phyloP scores from a whole-genome alignment of 2,888 invertebrate genomes.

The Amphiduros pacificus region DNA sequence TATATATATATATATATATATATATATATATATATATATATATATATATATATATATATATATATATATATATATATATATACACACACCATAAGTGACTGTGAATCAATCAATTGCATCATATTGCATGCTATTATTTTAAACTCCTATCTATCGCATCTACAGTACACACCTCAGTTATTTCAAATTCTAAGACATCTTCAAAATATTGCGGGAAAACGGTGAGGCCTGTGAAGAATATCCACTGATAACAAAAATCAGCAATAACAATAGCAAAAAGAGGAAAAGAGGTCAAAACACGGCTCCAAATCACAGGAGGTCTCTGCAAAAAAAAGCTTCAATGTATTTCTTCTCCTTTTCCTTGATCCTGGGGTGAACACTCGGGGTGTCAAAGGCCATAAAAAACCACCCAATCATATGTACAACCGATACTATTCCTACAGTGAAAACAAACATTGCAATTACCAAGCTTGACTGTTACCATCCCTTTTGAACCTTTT shows the following conservation, averaged over 20 bases:
- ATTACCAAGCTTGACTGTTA: too few relatives aligned
- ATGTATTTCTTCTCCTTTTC: not conserved
- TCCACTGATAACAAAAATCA: not conserved
- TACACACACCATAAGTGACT: too few relatives aligned
- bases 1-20: too few relatives aligned
- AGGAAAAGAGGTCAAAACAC: not conserved
- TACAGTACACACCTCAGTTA: not conserved
- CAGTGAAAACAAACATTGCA: not conserved
- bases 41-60: too few relatives aligned
- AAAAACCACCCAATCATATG: not conserved
- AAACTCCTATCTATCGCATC: too few relatives aligned
- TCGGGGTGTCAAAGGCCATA: not conserved
- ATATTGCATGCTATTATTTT: too few relatives aligned
- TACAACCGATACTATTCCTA: not conserved
- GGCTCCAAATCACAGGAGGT: not conserved
- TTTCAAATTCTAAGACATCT: conserved; percentile 3
- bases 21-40: too few relatives aligned
- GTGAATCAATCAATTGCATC: too few relatives aligned
- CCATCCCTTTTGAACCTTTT: too few relatives aligned
- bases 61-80: too few relatives aligned
- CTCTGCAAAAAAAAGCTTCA: conserved; percentile 1
- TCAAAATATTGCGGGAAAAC: conserved; percentile 1
- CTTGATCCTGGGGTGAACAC: not conserved
- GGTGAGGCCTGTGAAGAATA: not conserved
- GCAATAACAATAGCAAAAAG: not conserved